A percentile compares a stretch with the other conserved stretches of the same genome.
These are phyloP conservation scores for Dolichotis patagonum DNA, from an alignment of 2,113 vertebrate species.

Conservation along the genomic window DNA sequence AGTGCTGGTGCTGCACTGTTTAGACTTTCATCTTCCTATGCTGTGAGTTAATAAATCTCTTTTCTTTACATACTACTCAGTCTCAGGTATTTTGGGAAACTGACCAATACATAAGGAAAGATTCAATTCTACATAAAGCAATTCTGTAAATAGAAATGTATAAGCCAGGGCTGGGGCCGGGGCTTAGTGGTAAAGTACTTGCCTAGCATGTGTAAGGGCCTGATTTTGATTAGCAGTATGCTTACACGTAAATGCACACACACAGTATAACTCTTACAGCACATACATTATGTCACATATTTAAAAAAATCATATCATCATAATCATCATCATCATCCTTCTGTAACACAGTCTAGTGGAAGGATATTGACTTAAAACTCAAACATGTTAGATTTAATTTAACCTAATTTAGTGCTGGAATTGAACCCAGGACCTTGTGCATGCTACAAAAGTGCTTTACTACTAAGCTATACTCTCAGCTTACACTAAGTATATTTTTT, in stretches of 20 bases:
- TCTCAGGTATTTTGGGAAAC: background rate
- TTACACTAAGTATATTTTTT: background rate
- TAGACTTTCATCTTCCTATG: background rate
- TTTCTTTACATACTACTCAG: background rate
- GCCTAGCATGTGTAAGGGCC: background rate
- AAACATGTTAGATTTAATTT: background rate
- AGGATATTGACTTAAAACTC: background rate
- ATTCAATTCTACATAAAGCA: background rate
- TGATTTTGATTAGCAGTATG: background rate
- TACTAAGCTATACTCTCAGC: no score
- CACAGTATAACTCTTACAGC: background rate
- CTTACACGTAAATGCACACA: background rate
- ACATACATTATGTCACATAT: background rate
- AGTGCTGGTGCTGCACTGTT: background rate
- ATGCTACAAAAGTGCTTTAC: no score
- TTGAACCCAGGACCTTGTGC: no score
- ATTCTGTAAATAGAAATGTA: background rate
- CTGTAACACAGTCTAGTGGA: background rate
- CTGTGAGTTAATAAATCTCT: background rate
- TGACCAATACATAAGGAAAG: background rate
- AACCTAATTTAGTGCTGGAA: background rate
- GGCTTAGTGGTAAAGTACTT: background rate
- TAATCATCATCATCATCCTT: background rate
- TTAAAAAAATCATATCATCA: background rate
- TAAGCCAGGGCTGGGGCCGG: background rate